Evolutionary conservation across 2,888 invertebrate genomes (phyloP).

Genomic region (Cryptophagus acutangulus): DNA sequence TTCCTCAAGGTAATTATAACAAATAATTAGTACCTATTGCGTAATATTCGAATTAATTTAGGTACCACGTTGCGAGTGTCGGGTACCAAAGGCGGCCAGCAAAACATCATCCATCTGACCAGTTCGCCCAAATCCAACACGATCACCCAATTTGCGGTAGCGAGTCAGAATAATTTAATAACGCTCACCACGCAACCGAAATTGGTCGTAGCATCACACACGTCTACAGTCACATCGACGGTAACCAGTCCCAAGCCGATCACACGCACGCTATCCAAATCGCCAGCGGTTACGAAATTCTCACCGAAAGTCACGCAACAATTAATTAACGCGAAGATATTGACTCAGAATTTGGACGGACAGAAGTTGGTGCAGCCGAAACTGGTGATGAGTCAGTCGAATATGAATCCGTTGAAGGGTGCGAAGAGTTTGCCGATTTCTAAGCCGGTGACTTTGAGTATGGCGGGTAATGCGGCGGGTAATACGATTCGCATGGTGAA

Average conservation of each 20-base stretch:
- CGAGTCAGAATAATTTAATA: slow-evolving; percentile 50
- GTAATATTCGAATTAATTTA: no score
- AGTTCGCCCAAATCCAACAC: slow-evolving; percentile 43
- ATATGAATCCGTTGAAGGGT: slow-evolving; percentile 21
- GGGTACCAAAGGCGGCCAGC: slow-evolving; percentile 46
- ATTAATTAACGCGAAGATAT: slow-evolving; percentile 50
- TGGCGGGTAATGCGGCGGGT: slow-evolving; percentile 30
- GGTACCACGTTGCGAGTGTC: slow-evolving; percentile 50
- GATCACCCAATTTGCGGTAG: slow-evolving; percentile 49
- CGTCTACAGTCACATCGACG: slow-evolving; percentile 31
- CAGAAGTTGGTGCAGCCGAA: slow-evolving; percentile 39
- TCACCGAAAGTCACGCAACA: slow-evolving; percentile 45
- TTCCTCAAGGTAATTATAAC: slow-evolving; percentile 52
- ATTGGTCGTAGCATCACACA: slow-evolving; percentile 40
- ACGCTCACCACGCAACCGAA: slow-evolving; percentile 43
- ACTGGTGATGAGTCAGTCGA: slow-evolving; percentile 30
- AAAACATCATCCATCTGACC: slow-evolving; percentile 53
- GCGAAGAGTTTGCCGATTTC: slow-evolving; percentile 31
- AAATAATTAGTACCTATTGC: no score
- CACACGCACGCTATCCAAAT: slow-evolving; percentile 23
- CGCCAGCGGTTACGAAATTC: slow-evolving; percentile 37
- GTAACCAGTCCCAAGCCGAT: slow-evolving; percentile 28
- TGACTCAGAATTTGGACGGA: slow-evolving; percentile 38
- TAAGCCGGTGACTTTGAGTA: slow-evolving; percentile 36
- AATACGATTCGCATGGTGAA: slow-evolving; percentile 52